These are phyloP conservation scores for Apis florea DNA, from an alignment of 1,140 invertebrate genomes.

Conservation along the genomic window DNA sequence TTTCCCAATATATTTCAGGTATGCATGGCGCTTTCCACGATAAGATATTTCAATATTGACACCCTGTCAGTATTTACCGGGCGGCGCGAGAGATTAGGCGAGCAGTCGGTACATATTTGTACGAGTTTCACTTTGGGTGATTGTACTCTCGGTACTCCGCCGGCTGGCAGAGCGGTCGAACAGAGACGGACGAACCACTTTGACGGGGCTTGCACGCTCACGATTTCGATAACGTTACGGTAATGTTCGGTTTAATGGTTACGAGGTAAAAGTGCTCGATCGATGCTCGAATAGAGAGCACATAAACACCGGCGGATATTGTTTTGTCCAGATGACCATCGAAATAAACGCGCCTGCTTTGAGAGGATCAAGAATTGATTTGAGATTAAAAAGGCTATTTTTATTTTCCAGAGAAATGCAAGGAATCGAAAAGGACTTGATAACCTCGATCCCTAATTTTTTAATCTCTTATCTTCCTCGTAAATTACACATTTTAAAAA, in stretches of 20 bases:
- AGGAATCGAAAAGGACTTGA: too few relatives aligned
- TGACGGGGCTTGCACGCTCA: constrained; percentile 2
- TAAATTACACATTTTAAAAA: too few relatives aligned
- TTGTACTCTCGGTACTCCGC: constrained; percentile 43
- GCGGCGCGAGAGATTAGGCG: constrained; percentile 68
- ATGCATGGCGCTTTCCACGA: constrained; percentile 67
- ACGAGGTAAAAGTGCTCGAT: neutral
- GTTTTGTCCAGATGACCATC: too few relatives aligned
- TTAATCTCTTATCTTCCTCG: too few relatives aligned
- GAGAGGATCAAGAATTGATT: too few relatives aligned
- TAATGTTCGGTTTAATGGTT: neutral
- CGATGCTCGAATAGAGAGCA: neutral
- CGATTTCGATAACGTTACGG: constrained; percentile 40
- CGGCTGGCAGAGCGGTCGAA: constrained; percentile 45
- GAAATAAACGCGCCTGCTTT: too few relatives aligned
- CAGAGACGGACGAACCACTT: constrained; percentile 23
- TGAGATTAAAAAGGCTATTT: too few relatives aligned
- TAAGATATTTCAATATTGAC: constrained; percentile 79
- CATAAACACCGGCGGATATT: too few relatives aligned
- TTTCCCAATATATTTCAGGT: constrained; percentile 66
- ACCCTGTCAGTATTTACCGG: constrained; percentile 71
- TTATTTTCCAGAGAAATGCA: too few relatives aligned
- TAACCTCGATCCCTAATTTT: too few relatives aligned
- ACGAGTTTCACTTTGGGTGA: constrained; percentile 70
- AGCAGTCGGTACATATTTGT: constrained; percentile 71